Percentiles rank a stretch among this genome's conserved stretches.
These are phyloP conservation scores for Mesaphorura yosii DNA, from an alignment of 1,140 invertebrate species.

Conservation along the genomic window DNA sequence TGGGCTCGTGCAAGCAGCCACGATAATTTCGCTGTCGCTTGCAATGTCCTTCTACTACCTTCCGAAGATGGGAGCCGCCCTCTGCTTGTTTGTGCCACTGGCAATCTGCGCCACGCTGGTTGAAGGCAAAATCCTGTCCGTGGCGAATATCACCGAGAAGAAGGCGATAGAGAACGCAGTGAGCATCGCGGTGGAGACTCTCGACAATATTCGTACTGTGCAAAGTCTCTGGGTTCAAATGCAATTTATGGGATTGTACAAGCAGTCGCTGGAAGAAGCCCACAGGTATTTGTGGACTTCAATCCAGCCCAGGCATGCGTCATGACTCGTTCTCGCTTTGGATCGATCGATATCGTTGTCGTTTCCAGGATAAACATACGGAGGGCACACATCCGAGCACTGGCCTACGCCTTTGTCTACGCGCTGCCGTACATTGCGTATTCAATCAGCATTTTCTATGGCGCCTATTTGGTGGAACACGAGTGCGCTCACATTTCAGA, in stretches of 20 bases:
- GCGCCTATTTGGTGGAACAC: constrained; percentile 41
- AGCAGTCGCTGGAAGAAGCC: constrained; percentile 25
- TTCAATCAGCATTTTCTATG: constrained; percentile 42
- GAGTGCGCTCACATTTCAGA: constrained; percentile 36
- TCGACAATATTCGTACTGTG: constrained; percentile 46
- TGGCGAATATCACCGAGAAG: constrained; percentile 35
- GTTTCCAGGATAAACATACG: constrained; percentile 21
- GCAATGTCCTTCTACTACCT: constrained; percentile 53
- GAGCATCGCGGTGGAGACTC: constrained; percentile 40
- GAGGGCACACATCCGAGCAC: constrained; percentile 36
- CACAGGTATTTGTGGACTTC: constrained; percentile 24
- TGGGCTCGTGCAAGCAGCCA: constrained; percentile 51
- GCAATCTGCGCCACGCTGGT: constrained; percentile 35
- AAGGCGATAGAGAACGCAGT: constrained; percentile 31
- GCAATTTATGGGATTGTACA: constrained; percentile 37
- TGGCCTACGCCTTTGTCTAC: constrained; percentile 42
- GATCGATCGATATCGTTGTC: constrained; percentile 1
- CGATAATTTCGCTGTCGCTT: constrained; percentile 51
- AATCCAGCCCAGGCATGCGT: too few species aligned
- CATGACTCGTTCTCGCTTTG: not conserved
- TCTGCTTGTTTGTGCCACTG: constrained; percentile 49
- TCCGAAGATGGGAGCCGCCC: constrained; percentile 58
- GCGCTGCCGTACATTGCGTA: constrained; percentile 44
- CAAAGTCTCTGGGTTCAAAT: constrained; percentile 40
- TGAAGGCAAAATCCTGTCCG: constrained; percentile 27